phyloP scores from a whole-genome alignment of 2,113 vertebrate genomes.

The Chloroceryle aenea region DNA sequence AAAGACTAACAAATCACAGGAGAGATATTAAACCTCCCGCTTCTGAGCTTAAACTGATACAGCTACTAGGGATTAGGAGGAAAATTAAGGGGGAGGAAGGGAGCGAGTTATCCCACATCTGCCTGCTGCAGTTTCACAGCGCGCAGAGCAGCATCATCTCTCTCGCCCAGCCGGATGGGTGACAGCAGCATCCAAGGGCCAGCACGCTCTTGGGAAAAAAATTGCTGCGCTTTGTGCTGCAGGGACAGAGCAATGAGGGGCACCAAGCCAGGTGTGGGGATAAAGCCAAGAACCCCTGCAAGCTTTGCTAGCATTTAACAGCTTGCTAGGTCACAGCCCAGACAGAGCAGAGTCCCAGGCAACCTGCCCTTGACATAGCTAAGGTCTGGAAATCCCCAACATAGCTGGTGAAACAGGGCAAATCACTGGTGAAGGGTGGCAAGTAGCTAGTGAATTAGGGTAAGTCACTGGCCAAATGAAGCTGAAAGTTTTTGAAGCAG shows the following conservation, averaged over 20 bases:
- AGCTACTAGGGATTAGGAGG: conserved; percentile 45
- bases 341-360: background rate
- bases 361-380: background rate
- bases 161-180: background rate
- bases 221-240: background rate
- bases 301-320: background rate
- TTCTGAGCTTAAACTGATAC: conserved; percentile 39
- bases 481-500: fast-evolving
- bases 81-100: background rate
- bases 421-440: background rate
- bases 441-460: background rate
- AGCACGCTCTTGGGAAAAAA: background rate
- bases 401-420: background rate
- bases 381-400: background rate
- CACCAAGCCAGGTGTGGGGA: fast-evolving
- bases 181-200: background rate
- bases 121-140: background rate
- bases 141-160: fast-evolving
- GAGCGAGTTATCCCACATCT: background rate
- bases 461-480: background rate
- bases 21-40: conserved; percentile 31
- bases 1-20: conserved; percentile 20
- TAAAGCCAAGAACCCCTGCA: background rate
- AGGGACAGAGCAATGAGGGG: fast-evolving
- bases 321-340: background rate